Conservation (phyloP, 2,113 vertebrate genomes). For the human region GRCh38 chr11:32510001-32510500, state of each 20-base stretch:
- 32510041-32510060: not conserved
- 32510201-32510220: slow-evolving; percentile 59
- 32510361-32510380: slow-evolving; percentile 22
- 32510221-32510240: slow-evolving; percentile 53
- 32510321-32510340: slow-evolving; percentile 47
- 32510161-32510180: not conserved
- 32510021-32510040: not conserved
- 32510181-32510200: not conserved
- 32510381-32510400: slow-evolving; percentile 68
- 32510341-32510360: slow-evolving; percentile 26
- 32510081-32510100: not conserved
- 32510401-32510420: slow-evolving; percentile 34
- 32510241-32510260: not conserved
- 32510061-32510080: not conserved
- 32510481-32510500: not conserved
- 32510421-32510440: not conserved
- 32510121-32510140: not conserved
- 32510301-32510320: slow-evolving; percentile 67
- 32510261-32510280: slow-evolving; percentile 52
- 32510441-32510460: not conserved
- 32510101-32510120: not conserved
- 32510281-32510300: slow-evolving; percentile 60
- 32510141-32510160: not conserved
- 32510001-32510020: not conserved
- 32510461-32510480: not conserved